These are phyloP conservation scores for Pharmacophagus antenor DNA, from an alignment of 2,888 invertebrate genomes.

Conservation along the genomic window DNA sequence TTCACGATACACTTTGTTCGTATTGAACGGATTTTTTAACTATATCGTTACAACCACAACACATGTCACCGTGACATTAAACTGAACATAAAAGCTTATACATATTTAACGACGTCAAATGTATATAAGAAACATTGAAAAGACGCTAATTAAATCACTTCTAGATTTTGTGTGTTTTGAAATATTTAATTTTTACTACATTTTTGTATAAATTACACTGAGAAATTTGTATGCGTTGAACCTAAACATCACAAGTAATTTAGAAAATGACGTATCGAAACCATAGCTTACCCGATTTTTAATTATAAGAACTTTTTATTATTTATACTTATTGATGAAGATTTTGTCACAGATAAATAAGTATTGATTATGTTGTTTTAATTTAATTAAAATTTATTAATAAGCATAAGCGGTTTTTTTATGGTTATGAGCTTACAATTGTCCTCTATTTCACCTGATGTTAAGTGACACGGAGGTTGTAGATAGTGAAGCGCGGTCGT, in stretches of 20 bases:
- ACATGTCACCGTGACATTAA: slow-evolving; percentile 73
- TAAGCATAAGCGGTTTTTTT: too few relatives aligned
- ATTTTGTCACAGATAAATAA: neutral
- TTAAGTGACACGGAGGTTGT: too few relatives aligned
- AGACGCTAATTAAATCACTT: slow-evolving; percentile 21
- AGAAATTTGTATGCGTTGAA: slow-evolving; percentile 34
- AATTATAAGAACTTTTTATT: slow-evolving; percentile 14
- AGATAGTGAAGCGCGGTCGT: too few relatives aligned
- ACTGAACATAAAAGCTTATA: slow-evolving; percentile 56
- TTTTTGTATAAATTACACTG: slow-evolving; percentile 21
- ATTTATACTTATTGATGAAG: slow-evolving; percentile 3
- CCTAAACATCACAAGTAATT: slow-evolving; percentile 36
- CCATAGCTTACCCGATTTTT: slow-evolving; percentile 43
- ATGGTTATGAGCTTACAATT: too few relatives aligned
- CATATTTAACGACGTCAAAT: slow-evolving; percentile 48
- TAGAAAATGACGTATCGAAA: slow-evolving; percentile 38
- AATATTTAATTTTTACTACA: slow-evolving; percentile 29
- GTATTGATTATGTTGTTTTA: neutral
- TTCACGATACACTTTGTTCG: slow-evolving; percentile 56
- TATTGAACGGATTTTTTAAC: slow-evolving; percentile 54
- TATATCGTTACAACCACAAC: slow-evolving; percentile 61
- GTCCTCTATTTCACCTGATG: too few relatives aligned
- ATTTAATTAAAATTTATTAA: too few relatives aligned
- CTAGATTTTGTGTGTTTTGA: slow-evolving; percentile 37
- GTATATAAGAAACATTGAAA: slow-evolving; percentile 39